phyloP scores from a whole-genome alignment of 2,888 invertebrate species.

The Leptura quadrifasciata region DNA sequence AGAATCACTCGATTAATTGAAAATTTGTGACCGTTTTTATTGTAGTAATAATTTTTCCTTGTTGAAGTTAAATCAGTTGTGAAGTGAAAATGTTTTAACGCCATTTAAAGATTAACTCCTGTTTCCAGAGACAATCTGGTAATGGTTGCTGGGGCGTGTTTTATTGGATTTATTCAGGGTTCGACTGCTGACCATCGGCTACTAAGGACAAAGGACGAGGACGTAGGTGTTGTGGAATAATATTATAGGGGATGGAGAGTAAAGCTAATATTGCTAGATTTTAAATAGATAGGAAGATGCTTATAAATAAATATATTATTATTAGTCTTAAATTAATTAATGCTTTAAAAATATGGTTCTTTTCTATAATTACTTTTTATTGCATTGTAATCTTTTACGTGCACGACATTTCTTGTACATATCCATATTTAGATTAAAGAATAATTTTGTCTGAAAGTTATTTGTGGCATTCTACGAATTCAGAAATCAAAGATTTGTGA shows the following conservation, averaged over 20 bases:
- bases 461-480: too few relatives aligned
- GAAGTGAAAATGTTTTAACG: slow-evolving; percentile 30
- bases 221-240: slow-evolving; percentile 28
- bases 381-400: too few relatives aligned
- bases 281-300: not conserved
- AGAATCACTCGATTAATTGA: too few relatives aligned
- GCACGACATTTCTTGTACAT: too few relatives aligned
- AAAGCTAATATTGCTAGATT: not conserved
- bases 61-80: slow-evolving; percentile 22
- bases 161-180: slow-evolving; percentile 42
- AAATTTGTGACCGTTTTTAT: too few relatives aligned
- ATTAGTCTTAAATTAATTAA: not conserved
- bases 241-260: slow-evolving; percentile 3
- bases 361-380: too few relatives aligned
- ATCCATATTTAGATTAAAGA: too few relatives aligned
- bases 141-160: slow-evolving; percentile 40
- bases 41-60: not conserved
- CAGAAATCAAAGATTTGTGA: too few relatives aligned
- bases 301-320: not conserved
- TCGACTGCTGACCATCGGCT: slow-evolving; percentile 16
- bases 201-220: slow-evolving; percentile 8
- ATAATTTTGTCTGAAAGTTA: too few relatives aligned
- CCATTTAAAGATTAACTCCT: slow-evolving; percentile 36
- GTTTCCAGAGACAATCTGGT: slow-evolving; percentile 41
- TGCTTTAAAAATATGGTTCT: too few relatives aligned